These are phyloP conservation scores for Oryctes rhinoceros DNA, from an alignment of 1,140 invertebrate genomes.

Conservation along the genomic window DNA sequence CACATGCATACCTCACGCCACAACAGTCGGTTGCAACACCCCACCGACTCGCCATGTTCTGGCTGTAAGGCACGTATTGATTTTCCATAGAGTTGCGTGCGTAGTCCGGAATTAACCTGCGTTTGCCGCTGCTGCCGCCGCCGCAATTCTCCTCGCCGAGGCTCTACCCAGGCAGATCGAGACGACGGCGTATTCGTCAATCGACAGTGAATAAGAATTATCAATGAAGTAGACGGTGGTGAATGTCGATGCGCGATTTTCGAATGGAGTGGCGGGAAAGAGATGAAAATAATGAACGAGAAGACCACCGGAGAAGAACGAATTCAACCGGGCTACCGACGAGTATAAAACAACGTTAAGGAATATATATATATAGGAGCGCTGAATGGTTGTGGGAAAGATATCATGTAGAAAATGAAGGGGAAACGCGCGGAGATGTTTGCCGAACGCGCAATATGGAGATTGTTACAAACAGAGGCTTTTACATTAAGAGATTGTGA, in stretches of 20 bases:
- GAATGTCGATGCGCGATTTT: background rate
- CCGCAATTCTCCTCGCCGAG: background rate
- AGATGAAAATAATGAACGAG: background rate
- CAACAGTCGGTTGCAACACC: too few relatives aligned
- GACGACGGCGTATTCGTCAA: background rate
- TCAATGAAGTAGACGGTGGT: background rate
- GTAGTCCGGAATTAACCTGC: slow-evolving; percentile 35
- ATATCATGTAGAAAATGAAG: background rate
- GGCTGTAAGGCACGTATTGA: background rate
- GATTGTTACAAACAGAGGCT: slow-evolving; percentile 14
- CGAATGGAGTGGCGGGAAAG: background rate
- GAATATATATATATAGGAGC: background rate
- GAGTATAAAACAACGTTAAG: background rate
- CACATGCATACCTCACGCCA: too few relatives aligned
- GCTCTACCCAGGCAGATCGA: background rate
- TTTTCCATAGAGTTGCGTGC: slow-evolving; percentile 31
- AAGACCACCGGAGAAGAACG: background rate
- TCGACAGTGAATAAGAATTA: background rate
- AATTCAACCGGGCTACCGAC: background rate
- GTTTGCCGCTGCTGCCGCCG: background rate
- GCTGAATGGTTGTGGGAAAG: background rate
- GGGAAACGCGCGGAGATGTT: background rate
- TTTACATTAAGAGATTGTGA: slow-evolving; percentile 1
- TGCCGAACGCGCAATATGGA: background rate
- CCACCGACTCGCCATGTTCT: background rate